Evolutionary conservation across 2,113 vertebrate genomes (phyloP), one percentile per base, ranked within the genome.

Genomic region (Periophthalmus modestus): DNA sequence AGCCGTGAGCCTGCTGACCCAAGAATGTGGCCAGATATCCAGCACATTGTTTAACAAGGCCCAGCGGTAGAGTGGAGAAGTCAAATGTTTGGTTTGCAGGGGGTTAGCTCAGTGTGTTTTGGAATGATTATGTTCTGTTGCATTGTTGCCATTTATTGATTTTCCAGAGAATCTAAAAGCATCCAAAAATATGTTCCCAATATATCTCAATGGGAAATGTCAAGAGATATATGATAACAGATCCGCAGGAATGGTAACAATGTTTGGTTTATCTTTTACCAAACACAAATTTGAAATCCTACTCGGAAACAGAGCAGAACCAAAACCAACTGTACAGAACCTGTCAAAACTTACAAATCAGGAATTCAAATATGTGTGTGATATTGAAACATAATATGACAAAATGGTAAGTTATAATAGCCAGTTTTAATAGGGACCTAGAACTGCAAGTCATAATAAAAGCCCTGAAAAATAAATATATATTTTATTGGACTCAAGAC

Each of bases 1-100:
- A 88, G 85, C 81, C 78, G 76, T 83, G 75, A 70, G 87, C 71
- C 82, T 87, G 88, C 87, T 87, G 83, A 89, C 82, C 85, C 81
- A 82, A 82, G 85, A 88, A 88, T 91, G 90, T 21, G 78, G 77
- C 73, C 71, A 50, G 66, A 62, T 4, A 85, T 88, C 66, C 48
- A 80, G 69, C 78, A 85, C 82, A 81, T 84, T 85, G 87, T 87
- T 89, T 87, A 81, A 81, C 68, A 71, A 86, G 86, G 74, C 80
- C 23, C 28, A 77, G 52, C 75, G 39, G 82, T 54, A 50, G 34
- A 50, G 78, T 15, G 2, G 43, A 81, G 65, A 88, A 39, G 80
- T 63, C 74, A 84, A 83, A 83, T 75, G 79, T 69, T 72, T 65
- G 76, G 75, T 78, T 77, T 69, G 66, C 28, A 66, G 58, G 48